phyloP scores from a whole-genome alignment of 2,888 invertebrate species.

The Hemistola chrysoprasaria region DNA sequence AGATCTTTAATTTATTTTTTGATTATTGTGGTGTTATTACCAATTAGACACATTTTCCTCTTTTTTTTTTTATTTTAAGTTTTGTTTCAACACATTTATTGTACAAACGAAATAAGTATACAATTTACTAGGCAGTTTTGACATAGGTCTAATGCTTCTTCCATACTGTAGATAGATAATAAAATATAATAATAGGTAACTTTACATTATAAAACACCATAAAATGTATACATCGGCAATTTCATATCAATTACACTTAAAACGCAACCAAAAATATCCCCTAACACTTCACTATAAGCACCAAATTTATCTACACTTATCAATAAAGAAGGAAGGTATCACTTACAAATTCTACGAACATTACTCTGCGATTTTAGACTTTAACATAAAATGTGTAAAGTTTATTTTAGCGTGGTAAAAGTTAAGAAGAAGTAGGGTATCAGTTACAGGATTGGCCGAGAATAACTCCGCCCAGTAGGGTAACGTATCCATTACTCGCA shows the following conservation, averaged over 20 bases:
- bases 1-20: too few species aligned
- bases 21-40: too few species aligned
- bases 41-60: too few species aligned
- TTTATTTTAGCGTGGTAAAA: conserved; percentile 32
- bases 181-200: too few species aligned
- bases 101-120: too few species aligned
- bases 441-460: conserved; percentile 79
- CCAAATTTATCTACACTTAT: conserved; percentile 31
- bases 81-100: too few species aligned
- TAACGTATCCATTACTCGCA: conserved; percentile 66
- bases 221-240: too few species aligned
- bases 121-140: too few species aligned
- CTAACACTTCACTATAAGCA: conserved; percentile 29
- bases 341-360: conserved; percentile 53
- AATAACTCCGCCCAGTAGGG: conserved; percentile 72
- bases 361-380: conserved; percentile 33
- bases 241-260: conserved; percentile 67
- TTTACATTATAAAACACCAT: too few species aligned
- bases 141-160: too few species aligned
- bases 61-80: too few species aligned
- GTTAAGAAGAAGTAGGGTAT: conserved; percentile 72
- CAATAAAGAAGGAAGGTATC: conserved; percentile 71
- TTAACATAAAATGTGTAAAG: conserved; percentile 20
- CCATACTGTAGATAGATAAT: too few species aligned
- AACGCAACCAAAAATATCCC: conserved; percentile 32